Base-by-base conservation (phyloP, 1,140 invertebrate species). In the Pemphigus obesinymphae region DNA sequence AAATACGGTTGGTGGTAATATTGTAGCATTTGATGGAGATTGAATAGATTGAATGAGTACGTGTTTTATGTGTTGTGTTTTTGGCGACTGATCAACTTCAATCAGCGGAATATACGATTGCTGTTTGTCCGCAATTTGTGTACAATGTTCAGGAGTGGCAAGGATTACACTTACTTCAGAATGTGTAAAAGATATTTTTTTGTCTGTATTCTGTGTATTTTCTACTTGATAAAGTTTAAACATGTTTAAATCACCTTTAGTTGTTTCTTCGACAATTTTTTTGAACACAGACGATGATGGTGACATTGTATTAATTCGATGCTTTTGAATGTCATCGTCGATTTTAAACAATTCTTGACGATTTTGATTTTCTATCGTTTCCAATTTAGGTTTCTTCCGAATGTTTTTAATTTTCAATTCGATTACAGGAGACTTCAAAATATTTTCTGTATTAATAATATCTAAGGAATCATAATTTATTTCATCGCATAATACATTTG, bases 61-160 rank as follows among this genome's bases (percentile, higher is more conserved):
- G 1, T 37, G 48, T 15, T 17, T 58, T 58, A 5, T 34, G 3
- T 78, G 11, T 13, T n/a, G 70, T 31, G 43, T 73, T 31, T 26
- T 58, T 17, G 73, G 73, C 0, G 76, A 80, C 20, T 80, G 53
- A 63, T 61, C 50, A 2, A 80, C 76, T 45, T 80, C 76, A 31
- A 80, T 80, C 11, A 80, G 43, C 29, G 76, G 76, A 63, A 80
- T 4, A 10, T 45, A 45, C 1, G 17, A 45, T 13, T 29, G 3
- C 17, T 0, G 13, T 26, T 23, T 45, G 17, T n/a, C 26, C 4
- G 31, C 8, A 70, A 0, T 11, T 76, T 13, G 13, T 63, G 13
- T n/a, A n/a, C n/a, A n/a, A n/a, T n/a, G n/a, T 61, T 29, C 31
- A 31, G 53, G 53, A 80, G 50, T 80, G 2, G 37, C 15, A 43